Conservation (phyloP, 2,888 invertebrate species). For the Erannis defoliaria region DNA sequence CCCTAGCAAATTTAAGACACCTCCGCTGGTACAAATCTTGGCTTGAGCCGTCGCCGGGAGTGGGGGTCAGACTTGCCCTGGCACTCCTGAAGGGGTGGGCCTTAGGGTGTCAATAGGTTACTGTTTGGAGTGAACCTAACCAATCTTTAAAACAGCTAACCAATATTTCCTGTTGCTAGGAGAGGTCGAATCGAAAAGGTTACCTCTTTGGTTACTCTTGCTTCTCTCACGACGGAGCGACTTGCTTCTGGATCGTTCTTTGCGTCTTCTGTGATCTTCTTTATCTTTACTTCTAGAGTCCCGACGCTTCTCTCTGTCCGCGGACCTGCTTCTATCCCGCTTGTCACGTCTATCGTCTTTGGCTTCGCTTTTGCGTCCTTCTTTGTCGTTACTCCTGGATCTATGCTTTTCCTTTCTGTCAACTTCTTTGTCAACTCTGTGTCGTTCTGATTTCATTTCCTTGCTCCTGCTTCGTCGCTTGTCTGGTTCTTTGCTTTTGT, state of each 20-base stretch:
- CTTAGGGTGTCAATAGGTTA: too few species aligned
- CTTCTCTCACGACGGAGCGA: conserved; percentile 22
- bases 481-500: conserved; percentile 20
- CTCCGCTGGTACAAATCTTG: too few species aligned
- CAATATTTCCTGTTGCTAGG: too few species aligned
- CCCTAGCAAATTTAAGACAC: too few species aligned
- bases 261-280: conserved; percentile 29
- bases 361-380: conserved; percentile 39
- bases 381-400: conserved; percentile 28
- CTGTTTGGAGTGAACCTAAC: too few species aligned
- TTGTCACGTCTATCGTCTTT: conserved; percentile 42
- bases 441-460: conserved; percentile 23
- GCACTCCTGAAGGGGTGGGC: too few species aligned
- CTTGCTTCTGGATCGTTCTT: conserved; percentile 21
- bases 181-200: neutral
- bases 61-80: too few species aligned
- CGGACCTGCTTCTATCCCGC: conserved; percentile 35
- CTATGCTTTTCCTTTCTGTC: conserved; percentile 16
- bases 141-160: too few species aligned
- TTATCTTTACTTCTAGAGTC: conserved; percentile 35
- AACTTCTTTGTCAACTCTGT: neutral
- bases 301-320: conserved; percentile 45
- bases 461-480: conserved; percentile 28
- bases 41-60: too few species aligned
- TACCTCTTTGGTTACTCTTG: conserved; percentile 30